Percentiles rank a stretch among this genome's conserved stretches.
phyloP scores from a whole-genome alignment of 2,797 vertebrate species.

The Pterois miles region DNA sequence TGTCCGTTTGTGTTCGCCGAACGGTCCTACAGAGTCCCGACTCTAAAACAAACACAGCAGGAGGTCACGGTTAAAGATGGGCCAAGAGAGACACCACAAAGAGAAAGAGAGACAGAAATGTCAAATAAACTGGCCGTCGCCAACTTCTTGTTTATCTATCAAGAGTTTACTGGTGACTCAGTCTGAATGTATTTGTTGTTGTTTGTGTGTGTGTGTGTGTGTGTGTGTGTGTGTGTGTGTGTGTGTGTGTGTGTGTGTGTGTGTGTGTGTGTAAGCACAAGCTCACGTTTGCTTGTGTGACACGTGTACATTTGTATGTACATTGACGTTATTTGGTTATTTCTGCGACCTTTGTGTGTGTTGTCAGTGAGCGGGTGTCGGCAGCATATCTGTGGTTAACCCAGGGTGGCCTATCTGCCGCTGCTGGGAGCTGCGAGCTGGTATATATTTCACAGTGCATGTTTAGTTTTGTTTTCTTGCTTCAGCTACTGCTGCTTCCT shows the following conservation, averaged over 20 bases:
- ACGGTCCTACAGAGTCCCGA: slow-evolving; percentile 45
- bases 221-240: slow-evolving; percentile 19
- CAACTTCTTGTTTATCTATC: slow-evolving; percentile 76
- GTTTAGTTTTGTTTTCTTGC: slow-evolving; percentile 60
- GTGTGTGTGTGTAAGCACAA: slow-evolving; percentile 19
- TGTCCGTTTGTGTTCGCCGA: slow-evolving; percentile 32
- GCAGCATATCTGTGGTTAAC: slow-evolving; percentile 62
- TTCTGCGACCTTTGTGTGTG: slow-evolving; percentile 40
- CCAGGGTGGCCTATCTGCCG: slow-evolving; percentile 55
- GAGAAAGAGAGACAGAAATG: slow-evolving; percentile 41
- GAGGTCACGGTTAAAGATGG: slow-evolving; percentile 60
- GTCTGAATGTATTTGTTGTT: slow-evolving; percentile 28
- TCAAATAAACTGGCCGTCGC: slow-evolving; percentile 78
- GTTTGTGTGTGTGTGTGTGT: slow-evolving; percentile 18
- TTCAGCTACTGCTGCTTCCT: slow-evolving; percentile 65
- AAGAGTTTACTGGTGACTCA: slow-evolving; percentile 64
- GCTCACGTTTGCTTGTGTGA: slow-evolving; percentile 20
- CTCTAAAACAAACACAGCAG: slow-evolving; percentile 73
- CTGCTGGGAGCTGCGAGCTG: slow-evolving; percentile 38
- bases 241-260: slow-evolving; percentile 24
- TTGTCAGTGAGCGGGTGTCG: slow-evolving; percentile 40
- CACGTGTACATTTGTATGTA: slow-evolving; percentile 28
- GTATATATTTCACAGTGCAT: slow-evolving; percentile 57
- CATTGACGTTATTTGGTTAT: slow-evolving; percentile 34
- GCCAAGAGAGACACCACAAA: slow-evolving; percentile 59